A percentile compares a stretch with the other conserved stretches of the same genome.
phyloP scores from a whole-genome alignment of 2,797 vertebrate species.

The Chrysocyon brachyurus region DNA sequence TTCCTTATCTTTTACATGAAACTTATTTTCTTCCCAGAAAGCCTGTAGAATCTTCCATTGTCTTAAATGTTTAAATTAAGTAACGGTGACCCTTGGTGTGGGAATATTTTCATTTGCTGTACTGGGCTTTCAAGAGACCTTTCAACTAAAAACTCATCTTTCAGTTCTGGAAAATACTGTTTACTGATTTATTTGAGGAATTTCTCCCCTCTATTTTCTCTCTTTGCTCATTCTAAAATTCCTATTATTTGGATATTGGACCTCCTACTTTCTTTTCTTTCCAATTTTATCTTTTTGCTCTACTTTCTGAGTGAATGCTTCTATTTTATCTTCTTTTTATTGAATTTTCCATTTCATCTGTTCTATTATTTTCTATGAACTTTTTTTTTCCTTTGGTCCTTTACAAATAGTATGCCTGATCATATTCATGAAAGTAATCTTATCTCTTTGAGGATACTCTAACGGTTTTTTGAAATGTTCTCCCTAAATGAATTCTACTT shows the following conservation, averaged over 20 bases:
- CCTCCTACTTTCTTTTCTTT: constrained; percentile 41
- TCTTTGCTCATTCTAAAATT: constrained; percentile 30
- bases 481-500: constrained; percentile 12
- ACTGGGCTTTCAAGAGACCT: not conserved
- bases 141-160: constrained; percentile 12
- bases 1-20: constrained; percentile 24
- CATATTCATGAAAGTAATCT: not conserved
- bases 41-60: not conserved
- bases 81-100: not conserved
- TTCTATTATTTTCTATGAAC: constrained; percentile 18
- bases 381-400: not conserved
- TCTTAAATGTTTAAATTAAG: not conserved
- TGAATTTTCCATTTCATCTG: constrained; percentile 53
- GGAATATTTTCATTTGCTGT: not conserved
- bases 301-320: not conserved
- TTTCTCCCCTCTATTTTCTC: not conserved
- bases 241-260: not conserved
- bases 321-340: constrained; percentile 36
- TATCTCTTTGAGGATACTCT: not conserved
- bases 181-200: not conserved
- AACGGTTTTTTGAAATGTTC: constrained; percentile 3
- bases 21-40: not conserved
- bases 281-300: not conserved
- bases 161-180: constrained; percentile 25
- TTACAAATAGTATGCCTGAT: not conserved